Evolutionary conservation across 2,888 invertebrate genomes (phyloP).

Genomic region (Nineta flava): DNA sequence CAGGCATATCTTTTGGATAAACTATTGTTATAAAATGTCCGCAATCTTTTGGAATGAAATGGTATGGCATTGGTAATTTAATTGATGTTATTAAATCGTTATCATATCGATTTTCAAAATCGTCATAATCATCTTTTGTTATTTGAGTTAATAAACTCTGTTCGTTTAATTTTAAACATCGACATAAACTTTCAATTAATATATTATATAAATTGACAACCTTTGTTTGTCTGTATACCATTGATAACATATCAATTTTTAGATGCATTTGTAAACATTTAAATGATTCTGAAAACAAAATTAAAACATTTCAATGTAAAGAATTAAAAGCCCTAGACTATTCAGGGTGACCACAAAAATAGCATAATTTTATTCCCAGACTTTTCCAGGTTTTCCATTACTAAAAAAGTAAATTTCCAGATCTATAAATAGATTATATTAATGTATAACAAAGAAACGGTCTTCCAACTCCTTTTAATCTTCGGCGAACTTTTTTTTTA

Average conservation of each 20-base stretch:
- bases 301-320: constrained; percentile 14
- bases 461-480: too few species aligned
- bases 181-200: constrained; percentile 56
- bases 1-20: constrained; percentile 47
- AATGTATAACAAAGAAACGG: too few species aligned
- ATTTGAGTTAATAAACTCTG: constrained; percentile 42
- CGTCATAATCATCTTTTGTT: constrained; percentile 12
- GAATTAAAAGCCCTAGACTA: too few species aligned
- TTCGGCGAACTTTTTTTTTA: too few species aligned
- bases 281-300: constrained; percentile 20
- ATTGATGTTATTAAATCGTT: not conserved
- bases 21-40: constrained; percentile 64
- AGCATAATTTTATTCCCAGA: too few species aligned
- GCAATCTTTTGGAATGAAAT: constrained; percentile 54
- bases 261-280: constrained; percentile 42
- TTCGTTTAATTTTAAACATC: constrained; percentile 50
- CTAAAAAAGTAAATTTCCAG: too few species aligned
- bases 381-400: too few species aligned
- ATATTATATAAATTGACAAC: constrained; percentile 51
- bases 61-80: constrained; percentile 46
- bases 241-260: constrained; percentile 52
- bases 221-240: constrained; percentile 48
- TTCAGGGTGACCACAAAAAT: too few species aligned
- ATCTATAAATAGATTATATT: too few species aligned
- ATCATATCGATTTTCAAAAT: constrained; percentile 10